A percentile compares a stretch with the other conserved stretches of the same genome.
Evolutionary conservation across 2,113 vertebrate species (phyloP).

Genomic region (Tapirus terrestris): DNA sequence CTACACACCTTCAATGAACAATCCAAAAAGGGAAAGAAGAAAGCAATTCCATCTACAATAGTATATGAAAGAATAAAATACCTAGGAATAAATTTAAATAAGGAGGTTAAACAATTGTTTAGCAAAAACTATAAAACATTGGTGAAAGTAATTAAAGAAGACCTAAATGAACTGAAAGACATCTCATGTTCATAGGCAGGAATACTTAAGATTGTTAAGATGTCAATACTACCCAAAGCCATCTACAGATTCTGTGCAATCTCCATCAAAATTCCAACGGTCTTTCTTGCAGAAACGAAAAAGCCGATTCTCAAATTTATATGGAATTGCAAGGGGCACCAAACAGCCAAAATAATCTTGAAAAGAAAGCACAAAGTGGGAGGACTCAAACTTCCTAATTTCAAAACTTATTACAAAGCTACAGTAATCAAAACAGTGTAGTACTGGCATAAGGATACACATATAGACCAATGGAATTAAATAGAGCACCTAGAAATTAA

Average conservation of each 20-base stretch:
- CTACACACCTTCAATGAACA: neutral
- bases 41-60: neutral
- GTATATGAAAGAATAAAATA: neutral
- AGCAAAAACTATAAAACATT: neutral
- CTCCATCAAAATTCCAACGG: neutral
- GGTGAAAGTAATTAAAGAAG: neutral
- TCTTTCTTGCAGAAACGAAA: neutral
- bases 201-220: neutral
- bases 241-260: neutral
- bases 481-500: neutral
- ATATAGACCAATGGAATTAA: neutral
- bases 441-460: neutral
- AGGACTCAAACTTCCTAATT: neutral
- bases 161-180: neutral
- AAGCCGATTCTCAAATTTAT: neutral
- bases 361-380: neutral
- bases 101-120: neutral
- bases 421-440: neutral
- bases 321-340: neutral
- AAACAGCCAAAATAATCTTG: neutral
- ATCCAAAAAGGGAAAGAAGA: neutral
- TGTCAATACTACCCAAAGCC: neutral
- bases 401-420: slow-evolving; percentile 23
- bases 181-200: neutral
- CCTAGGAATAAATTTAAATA: neutral